These are phyloP conservation scores for Urophycis tenuis DNA, from an alignment of 2,797 vertebrate species.

Conservation along the genomic window DNA sequence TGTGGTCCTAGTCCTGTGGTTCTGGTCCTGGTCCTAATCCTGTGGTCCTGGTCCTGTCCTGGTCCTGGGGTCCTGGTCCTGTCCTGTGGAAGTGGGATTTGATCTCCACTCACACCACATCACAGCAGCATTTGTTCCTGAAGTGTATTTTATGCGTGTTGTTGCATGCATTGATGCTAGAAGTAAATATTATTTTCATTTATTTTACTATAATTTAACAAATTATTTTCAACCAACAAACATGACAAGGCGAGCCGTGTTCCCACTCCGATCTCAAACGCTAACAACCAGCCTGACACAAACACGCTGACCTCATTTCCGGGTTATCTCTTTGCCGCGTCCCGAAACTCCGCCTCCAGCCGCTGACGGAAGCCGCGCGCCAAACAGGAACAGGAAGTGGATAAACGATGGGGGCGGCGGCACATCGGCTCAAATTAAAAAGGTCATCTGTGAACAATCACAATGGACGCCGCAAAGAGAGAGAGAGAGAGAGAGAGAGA, in stretches of 20 bases:
- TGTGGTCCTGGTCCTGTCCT: no score
- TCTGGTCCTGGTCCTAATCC: no score
- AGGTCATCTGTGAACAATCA: background rate
- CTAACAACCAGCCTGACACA: background rate
- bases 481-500: background rate
- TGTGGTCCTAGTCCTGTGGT: no score
- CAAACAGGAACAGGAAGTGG: background rate
- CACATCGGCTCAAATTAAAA: background rate
- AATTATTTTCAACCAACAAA: background rate
- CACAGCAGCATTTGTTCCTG: background rate
- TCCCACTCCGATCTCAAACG: background rate
- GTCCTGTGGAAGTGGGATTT: background rate
- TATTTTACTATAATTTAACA: background rate
- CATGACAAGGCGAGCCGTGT: no score
- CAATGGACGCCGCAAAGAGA: background rate
- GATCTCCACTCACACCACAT: background rate
- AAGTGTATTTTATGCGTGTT: background rate
- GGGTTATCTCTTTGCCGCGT: background rate
- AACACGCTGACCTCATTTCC: background rate
- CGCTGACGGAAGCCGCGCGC: background rate
- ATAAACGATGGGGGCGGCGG: background rate
- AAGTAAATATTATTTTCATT: background rate
- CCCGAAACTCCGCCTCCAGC: background rate
- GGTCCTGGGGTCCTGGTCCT: no score
- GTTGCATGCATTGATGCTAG: background rate